These are phyloP conservation scores for Gallinago nigripennis DNA, from an alignment of 2,797 vertebrate genomes.

Conservation along the genomic window DNA sequence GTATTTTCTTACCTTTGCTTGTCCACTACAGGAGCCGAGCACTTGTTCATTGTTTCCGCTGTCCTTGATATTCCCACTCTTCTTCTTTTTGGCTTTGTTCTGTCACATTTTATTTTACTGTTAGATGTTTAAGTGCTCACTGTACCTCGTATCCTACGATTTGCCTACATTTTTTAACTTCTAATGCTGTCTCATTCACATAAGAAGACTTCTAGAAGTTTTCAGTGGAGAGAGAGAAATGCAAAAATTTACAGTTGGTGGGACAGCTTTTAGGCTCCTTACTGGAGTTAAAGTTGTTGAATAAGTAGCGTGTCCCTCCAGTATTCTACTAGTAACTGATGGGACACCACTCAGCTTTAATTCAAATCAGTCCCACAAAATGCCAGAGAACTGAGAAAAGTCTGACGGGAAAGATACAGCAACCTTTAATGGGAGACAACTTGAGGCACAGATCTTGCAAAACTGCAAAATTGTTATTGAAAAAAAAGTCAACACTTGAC, in stretches of 20 bases:
- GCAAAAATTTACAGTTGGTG: not conserved
- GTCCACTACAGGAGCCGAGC: not conserved
- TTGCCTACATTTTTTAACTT: not conserved
- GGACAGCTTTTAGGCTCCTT: not conserved
- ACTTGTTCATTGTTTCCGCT: constrained; percentile 23
- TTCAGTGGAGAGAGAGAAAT: not conserved
- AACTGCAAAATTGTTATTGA: not conserved
- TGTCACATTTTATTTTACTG: not conserved
- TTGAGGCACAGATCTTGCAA: not conserved
- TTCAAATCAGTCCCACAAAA: not conserved
- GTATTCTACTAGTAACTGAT: not conserved
- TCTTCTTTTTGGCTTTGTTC: constrained; percentile 6
- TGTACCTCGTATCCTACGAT: accelerated
- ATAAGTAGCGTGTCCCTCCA: not conserved
- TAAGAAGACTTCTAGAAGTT: not conserved
- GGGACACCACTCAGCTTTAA: not conserved
- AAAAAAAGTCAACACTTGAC: not conserved
- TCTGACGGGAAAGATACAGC: not conserved
- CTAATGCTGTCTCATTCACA: not conserved
- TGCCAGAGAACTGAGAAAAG: not conserved
- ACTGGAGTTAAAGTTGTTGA: not conserved
- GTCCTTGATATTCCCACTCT: not conserved
- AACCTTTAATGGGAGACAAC: not conserved
- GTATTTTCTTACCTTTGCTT: constrained; percentile 13
- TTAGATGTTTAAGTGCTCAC: not conserved